A percentile compares a stretch with the other conserved stretches of the same genome.
Evolutionary conservation across 2,888 invertebrate genomes (phyloP).

Genomic region (Asteroscopus sphinx): DNA sequence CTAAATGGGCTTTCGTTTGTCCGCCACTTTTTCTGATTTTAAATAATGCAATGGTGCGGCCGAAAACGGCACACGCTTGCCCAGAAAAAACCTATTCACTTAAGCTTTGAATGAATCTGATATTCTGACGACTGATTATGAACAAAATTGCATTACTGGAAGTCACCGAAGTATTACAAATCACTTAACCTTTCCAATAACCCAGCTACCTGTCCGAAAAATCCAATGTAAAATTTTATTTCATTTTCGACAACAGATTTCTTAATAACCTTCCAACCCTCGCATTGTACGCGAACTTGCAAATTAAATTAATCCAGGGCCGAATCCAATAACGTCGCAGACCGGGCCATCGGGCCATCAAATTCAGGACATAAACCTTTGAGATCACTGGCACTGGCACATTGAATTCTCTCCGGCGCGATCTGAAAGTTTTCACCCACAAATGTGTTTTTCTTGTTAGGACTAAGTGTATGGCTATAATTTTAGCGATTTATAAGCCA

Average conservation of each 20-base stretch:
- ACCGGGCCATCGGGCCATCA: constrained; percentile 66
- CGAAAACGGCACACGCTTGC: too few species aligned
- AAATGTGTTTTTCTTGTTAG: constrained; percentile 82
- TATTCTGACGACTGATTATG: background rate
- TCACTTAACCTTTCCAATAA: constrained; percentile 46
- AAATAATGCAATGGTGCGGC: too few species aligned
- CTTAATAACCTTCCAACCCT: constrained; percentile 63
- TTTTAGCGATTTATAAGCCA: constrained; percentile 41
- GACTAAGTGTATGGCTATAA: constrained; percentile 53
- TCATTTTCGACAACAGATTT: constrained; percentile 62
- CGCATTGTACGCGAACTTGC: constrained; percentile 67
- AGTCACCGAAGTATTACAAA: too few species aligned
- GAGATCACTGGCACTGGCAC: constrained; percentile 62
- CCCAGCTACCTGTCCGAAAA: constrained; percentile 30
- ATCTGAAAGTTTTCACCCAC: constrained; percentile 73
- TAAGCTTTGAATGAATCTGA: too few species aligned
- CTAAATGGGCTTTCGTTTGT: too few species aligned
- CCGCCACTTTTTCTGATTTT: too few species aligned
- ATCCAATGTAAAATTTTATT: constrained; percentile 49
- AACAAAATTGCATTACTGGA: background rate
- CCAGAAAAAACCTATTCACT: too few species aligned
- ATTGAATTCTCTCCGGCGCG: constrained; percentile 60
- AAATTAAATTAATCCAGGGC: constrained; percentile 77
- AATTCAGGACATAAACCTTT: constrained; percentile 67
- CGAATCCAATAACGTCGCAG: constrained; percentile 69